These are phyloP conservation scores for Drosophila arawakana DNA, from an alignment of 1,140 invertebrate species.

Conservation along the genomic window DNA sequence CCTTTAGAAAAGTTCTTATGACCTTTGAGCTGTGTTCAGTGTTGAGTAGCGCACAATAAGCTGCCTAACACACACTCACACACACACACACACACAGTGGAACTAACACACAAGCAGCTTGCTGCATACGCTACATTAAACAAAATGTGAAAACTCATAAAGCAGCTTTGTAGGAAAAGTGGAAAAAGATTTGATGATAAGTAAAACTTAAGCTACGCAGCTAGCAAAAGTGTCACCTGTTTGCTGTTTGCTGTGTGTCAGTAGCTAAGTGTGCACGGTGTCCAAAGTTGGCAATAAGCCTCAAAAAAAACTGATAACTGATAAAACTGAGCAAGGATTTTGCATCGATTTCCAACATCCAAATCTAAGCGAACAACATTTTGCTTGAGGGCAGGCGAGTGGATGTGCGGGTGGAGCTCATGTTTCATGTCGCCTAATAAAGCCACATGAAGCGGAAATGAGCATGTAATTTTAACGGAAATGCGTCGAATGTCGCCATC, in stretches of 20 bases:
- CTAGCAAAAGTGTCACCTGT: conserved; percentile 25
- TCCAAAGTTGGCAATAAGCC: not conserved
- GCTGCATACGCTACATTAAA: not conserved
- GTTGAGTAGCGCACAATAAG: not conserved
- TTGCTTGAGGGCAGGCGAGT: conserved; percentile 58
- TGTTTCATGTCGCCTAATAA: conserved; percentile 68
- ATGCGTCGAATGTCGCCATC: conserved; percentile 79
- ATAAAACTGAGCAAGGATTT: conserved; percentile 4
- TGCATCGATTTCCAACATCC: conserved; percentile 43
- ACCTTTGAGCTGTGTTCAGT: conserved; percentile 2
- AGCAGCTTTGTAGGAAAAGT: not conserved
- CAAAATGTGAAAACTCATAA: not conserved
- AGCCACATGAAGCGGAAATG: conserved; percentile 79
- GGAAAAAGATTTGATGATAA: not conserved
- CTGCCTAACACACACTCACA: not conserved
- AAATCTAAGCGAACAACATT: conserved; percentile 66
- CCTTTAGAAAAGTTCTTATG: not conserved
- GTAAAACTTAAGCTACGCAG: not conserved
- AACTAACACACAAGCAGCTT: no score
- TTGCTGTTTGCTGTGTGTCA: not conserved
- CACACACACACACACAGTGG: no score
- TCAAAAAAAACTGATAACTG: conserved; percentile 3
- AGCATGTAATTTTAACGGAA: conserved; percentile 82
- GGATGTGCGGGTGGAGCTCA: not conserved
- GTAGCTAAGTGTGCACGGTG: conserved; percentile 23